Base-by-base conservation (phyloP, 2,113 vertebrate genomes). In the Sigmodon hispidus region DNA sequence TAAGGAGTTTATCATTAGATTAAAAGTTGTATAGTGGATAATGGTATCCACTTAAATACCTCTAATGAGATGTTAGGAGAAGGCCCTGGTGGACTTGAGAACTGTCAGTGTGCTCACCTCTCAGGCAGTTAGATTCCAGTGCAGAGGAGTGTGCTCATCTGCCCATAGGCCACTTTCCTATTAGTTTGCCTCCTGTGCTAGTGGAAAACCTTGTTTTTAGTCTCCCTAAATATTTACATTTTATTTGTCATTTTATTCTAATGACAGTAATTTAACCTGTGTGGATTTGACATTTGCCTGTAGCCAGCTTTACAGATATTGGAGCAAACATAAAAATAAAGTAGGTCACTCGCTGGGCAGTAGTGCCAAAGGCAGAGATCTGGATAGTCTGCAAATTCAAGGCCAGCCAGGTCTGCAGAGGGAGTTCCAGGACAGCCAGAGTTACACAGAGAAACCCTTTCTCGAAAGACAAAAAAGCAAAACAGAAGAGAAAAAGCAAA, bases 401-500 rank as follows among this genome's bases (percentile, higher is more conserved):
- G 69, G 69, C 36, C 34, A 70, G 36, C 69, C 31, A 21, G 36
- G 69, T 8, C 69, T 70, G 40, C 36, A 70, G 17, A 40, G 36
- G 21, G 19, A 70, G 36, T 40, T 72, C 36, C n/a, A 72, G 19
- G 69, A 40, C n/a, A 40, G 69, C 19, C 17, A 70, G 8, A 19
- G n/a, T 8, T 72, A 40, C n/a, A 72, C n/a, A 72, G 69, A 72
- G 69, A 72, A 72, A 72, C 17, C 17, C 36, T 72, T 36, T 72
- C n/a, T 36, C 17, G n/a, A 40, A 40, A 72, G 40, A 72, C 36
- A 7, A 36, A n/a, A 36, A 69, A 69, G 36, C 65, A 29, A 11
- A 59, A 67, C 31, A n/a, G n/a, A n/a, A 72, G 40, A 72, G n/a
- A n/a, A 69, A 95, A 96, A 87, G 40, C 77, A 70, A 93, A 92